Evolutionary conservation across 2,888 invertebrate genomes (phyloP).

Genomic region (Rhagonycha fulva): DNA sequence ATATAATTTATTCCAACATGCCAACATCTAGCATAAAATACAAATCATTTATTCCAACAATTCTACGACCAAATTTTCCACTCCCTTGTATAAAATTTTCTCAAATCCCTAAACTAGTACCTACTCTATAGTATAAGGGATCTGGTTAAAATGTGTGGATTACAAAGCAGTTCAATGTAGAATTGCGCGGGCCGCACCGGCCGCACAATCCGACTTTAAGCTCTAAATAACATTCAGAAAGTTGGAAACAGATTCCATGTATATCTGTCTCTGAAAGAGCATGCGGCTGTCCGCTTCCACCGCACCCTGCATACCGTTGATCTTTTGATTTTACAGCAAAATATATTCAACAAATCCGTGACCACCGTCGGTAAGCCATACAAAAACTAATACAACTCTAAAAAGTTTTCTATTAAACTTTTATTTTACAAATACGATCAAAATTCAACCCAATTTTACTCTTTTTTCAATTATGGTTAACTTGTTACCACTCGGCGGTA

Average conservation of each 20-base stretch:
- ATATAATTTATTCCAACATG: not conserved
- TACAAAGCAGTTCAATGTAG: constrained; percentile 32
- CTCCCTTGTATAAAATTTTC: constrained; percentile 17
- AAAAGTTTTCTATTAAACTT: constrained; percentile 40
- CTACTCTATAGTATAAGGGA: constrained; percentile 13
- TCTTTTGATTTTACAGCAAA: constrained; percentile 33
- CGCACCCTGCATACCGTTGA: constrained; percentile 38
- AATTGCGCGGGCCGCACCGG: constrained; percentile 27
- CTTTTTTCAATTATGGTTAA: not conserved
- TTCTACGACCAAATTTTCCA: not conserved
- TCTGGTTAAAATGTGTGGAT: constrained; percentile 28
- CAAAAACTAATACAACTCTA: constrained; percentile 28
- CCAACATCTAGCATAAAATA: not conserved
- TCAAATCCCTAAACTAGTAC: constrained; percentile 16
- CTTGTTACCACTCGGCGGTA: not conserved
- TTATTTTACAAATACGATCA: constrained; percentile 26
- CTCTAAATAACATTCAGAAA: constrained; percentile 39
- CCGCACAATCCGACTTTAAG: constrained; percentile 37
- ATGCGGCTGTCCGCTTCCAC: constrained; percentile 26
- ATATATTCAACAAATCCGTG: constrained; percentile 33
- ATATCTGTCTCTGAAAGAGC: constrained; percentile 30
- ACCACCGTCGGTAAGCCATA: constrained; percentile 25
- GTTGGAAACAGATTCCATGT: constrained; percentile 34
- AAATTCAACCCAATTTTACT: not conserved
- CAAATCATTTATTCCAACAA: constrained; percentile 1